Conservation (phyloP, 35 echinoderm and acorn worm species). For the Lytechinus pictus region DNA sequence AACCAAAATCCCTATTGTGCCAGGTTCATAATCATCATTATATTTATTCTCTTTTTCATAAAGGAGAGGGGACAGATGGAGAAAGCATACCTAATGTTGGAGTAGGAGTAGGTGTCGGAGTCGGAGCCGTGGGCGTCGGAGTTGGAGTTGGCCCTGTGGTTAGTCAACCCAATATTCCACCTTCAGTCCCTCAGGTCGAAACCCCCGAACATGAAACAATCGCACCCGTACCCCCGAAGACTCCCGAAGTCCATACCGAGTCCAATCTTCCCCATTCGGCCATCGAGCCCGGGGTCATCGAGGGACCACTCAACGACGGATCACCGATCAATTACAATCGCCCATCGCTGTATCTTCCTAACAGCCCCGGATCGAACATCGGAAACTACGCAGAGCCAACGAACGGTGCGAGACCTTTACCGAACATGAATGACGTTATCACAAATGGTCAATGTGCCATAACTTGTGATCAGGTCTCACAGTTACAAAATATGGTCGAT, state of each 20-base stretch:
- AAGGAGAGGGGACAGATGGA: background rate
- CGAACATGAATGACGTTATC: background rate
- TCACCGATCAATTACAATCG: background rate
- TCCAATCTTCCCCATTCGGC: background rate
- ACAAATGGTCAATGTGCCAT: conserved; percentile 48
- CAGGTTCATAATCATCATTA: background rate
- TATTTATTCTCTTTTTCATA: background rate
- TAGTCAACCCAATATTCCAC: background rate
- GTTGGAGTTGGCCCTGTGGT: background rate
- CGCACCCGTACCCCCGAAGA: background rate
- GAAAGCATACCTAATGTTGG: background rate
- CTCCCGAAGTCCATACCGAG: background rate
- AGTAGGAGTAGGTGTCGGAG: background rate
- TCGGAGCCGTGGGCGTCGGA: background rate
- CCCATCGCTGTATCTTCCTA: conserved; percentile 1
- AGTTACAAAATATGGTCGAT: conserved; percentile 52
- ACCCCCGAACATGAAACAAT: background rate
- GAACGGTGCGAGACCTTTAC: background rate
- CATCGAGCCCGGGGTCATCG: background rate
- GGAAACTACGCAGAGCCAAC: conserved; percentile 26
- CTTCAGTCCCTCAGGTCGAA: background rate
- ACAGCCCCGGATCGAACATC: conserved; percentile 14
- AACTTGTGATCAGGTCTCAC: conserved; percentile 63
- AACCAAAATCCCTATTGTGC: background rate
- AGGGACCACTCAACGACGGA: conserved; percentile 38